Evolutionary conservation across 2,888 invertebrate genomes (phyloP).

Genomic region (Oscheius sp.): DNA sequence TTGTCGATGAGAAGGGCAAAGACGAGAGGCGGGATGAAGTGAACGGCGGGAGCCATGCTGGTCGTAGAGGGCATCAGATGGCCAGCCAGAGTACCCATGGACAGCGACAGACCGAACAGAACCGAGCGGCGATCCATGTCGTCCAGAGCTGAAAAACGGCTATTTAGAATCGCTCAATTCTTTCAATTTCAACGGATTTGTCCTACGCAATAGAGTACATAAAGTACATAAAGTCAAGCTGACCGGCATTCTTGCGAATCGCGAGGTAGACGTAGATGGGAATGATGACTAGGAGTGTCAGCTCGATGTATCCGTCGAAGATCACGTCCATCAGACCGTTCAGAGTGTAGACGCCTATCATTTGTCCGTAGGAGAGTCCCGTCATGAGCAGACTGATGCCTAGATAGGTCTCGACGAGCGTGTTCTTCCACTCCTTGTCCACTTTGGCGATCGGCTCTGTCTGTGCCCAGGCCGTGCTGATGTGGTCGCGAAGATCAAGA

Average conservation of each 20-base stretch:
- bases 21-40: constrained; percentile 54
- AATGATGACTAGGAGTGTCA: constrained; percentile 45
- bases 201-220: not conserved
- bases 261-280: constrained; percentile 52
- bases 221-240: not conserved
- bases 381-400: constrained; percentile 56
- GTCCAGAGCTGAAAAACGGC: constrained; percentile 38
- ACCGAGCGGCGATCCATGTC: constrained; percentile 60
- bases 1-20: constrained; percentile 51
- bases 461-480: constrained; percentile 31
- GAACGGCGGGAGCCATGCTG: constrained; percentile 36
- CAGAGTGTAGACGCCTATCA: constrained; percentile 55
- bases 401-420: constrained; percentile 62
- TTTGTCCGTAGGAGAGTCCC: constrained; percentile 54
- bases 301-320: constrained; percentile 52
- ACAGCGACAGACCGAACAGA: constrained; percentile 46
- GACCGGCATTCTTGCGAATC: constrained; percentile 54
- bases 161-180: not conserved
- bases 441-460: constrained; percentile 46
- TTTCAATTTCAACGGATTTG: too few relatives aligned
- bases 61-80: constrained; percentile 43
- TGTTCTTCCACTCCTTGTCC: constrained; percentile 54
- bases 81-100: constrained; percentile 52
- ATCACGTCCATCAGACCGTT: constrained; percentile 43
- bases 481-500: constrained; percentile 55